Conservation (phyloP, 2,888 invertebrate genomes). For the Neelides folsomi region DNA sequence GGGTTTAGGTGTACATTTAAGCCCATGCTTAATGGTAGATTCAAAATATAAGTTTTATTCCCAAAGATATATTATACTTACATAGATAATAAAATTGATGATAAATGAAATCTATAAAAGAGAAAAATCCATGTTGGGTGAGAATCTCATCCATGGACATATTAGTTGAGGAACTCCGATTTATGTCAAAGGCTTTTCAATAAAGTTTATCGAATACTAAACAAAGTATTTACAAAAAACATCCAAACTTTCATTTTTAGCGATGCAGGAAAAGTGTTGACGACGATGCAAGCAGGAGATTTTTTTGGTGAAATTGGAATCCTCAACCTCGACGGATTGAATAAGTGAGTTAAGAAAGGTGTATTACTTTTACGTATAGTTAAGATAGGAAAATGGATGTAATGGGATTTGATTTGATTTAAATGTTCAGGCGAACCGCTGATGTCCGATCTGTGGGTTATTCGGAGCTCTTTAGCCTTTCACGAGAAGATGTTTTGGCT, state of each 20-base stretch:
- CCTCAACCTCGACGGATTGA: constrained; percentile 83
- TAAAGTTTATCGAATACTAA: too few relatives aligned
- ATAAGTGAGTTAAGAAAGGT: constrained; percentile 91
- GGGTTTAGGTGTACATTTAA: too few relatives aligned
- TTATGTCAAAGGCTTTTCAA: too few relatives aligned
- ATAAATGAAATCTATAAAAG: too few relatives aligned
- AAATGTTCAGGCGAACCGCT: constrained; percentile 63
- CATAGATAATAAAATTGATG: too few relatives aligned
- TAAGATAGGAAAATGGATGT: not conserved
- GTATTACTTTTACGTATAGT: constrained; percentile 26
- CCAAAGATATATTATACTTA: too few relatives aligned
- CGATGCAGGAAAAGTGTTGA: constrained; percentile 79
- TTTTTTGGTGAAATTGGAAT: constrained; percentile 98
- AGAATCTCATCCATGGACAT: not conserved
- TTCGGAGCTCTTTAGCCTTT: constrained; percentile 83
- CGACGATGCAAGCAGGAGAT: constrained; percentile 93
- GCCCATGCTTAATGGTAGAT: too few relatives aligned
- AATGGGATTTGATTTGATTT: not conserved
- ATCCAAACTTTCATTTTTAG: constrained; percentile 41
- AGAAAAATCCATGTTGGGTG: too few relatives aligned
- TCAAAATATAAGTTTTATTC: too few relatives aligned
- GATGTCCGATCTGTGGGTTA: constrained; percentile 93
- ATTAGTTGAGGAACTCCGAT: not conserved
- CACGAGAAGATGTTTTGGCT: constrained; percentile 80
- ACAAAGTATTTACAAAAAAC: constrained; percentile 1